phyloP scores from a whole-genome alignment of 2,888 invertebrate genomes.

The Celastrina argiolus region DNA sequence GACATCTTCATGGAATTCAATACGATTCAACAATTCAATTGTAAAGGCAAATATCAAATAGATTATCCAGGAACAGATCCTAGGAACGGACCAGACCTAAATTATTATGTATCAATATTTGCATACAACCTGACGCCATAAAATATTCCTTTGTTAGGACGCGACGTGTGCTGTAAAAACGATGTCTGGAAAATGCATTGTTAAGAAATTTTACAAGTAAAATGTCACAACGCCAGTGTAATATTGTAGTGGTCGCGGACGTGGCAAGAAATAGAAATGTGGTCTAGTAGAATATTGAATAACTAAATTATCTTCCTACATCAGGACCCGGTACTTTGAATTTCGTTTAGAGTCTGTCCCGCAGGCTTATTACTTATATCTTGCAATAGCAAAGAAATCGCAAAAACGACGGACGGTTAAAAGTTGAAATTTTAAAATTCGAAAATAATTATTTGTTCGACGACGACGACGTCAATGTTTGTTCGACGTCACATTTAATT shows the following conservation, averaged over 20 bases:
- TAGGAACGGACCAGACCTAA: not conserved
- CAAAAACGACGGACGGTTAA: no score
- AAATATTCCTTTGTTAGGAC: constrained; percentile 16
- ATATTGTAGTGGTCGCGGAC: constrained; percentile 4
- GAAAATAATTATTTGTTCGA: no score
- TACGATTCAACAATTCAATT: not conserved
- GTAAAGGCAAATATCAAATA: constrained; percentile 1
- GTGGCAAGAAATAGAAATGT: constrained; percentile 3
- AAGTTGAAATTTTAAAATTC: no score
- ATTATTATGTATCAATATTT: constrained; percentile 7
- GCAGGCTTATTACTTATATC: no score
- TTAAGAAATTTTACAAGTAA: constrained; percentile 8
- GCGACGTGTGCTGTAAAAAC: constrained; percentile 3
- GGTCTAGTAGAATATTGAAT: not conserved
- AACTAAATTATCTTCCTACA: not conserved
- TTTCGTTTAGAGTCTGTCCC: no score
- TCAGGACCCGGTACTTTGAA: no score
- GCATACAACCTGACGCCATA: constrained; percentile 10
- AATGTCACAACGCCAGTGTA: constrained; percentile 2
- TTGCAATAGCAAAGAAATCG: no score
- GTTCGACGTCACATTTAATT: no score
- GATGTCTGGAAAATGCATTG: constrained; percentile 9
- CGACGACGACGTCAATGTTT: no score
- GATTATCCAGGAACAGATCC: not conserved
- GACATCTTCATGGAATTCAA: not conserved